Evolutionary conservation across 2,888 invertebrate genomes (phyloP).

Genomic region (Drosophila tanythrix): DNA sequence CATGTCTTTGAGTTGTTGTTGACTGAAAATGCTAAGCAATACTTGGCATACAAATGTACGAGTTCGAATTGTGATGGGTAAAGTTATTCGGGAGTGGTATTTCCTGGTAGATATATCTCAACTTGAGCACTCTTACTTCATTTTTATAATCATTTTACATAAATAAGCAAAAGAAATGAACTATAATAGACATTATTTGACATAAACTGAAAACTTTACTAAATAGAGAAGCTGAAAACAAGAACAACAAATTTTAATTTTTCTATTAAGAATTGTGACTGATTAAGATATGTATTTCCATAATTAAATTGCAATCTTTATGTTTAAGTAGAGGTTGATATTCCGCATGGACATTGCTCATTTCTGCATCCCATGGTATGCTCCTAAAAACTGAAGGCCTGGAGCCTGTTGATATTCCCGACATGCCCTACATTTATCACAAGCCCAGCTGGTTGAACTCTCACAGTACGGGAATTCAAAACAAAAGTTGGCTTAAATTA

Average conservation of each 20-base stretch:
- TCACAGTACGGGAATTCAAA: constrained; percentile 54
- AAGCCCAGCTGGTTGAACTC: constrained; percentile 49
- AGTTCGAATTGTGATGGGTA: not conserved
- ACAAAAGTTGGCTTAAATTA: constrained; percentile 79
- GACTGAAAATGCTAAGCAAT: not conserved
- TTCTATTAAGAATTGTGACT: not conserved
- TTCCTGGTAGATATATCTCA: not conserved
- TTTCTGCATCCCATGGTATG: not conserved
- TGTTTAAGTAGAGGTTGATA: not conserved
- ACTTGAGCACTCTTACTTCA: not conserved
- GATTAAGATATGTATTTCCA: not conserved
- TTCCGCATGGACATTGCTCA: not conserved
- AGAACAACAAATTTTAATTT: too few relatives aligned
- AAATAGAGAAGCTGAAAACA: not conserved
- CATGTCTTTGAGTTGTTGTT: not conserved
- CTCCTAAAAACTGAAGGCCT: constrained; percentile 7
- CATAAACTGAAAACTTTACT: not conserved
- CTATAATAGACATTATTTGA: not conserved
- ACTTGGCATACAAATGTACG: not conserved
- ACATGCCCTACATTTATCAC: constrained; percentile 29
- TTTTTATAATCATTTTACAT: not conserved
- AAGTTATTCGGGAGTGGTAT: not conserved
- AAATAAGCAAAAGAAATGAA: not conserved
- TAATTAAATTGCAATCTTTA: not conserved
- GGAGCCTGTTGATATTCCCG: constrained; percentile 52